These are phyloP conservation scores for Troilus luridus DNA, from an alignment of 2,888 invertebrate genomes.

Conservation along the genomic window DNA sequence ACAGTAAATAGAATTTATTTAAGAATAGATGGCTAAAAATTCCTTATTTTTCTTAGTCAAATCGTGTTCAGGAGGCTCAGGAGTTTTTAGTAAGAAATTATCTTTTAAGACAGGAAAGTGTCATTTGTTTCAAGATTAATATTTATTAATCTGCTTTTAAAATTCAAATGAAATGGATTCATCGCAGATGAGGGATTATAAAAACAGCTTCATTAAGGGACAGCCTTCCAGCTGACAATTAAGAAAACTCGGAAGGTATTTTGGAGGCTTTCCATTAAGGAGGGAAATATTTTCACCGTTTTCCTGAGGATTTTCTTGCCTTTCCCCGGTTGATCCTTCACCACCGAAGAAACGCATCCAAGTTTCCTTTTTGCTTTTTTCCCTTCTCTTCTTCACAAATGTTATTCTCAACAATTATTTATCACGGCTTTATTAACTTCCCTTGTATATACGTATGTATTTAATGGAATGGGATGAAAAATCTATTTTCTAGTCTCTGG, in stretches of 20 bases:
- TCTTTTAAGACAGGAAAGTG: background rate
- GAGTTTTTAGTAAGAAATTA: too few relatives aligned
- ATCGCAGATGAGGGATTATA: background rate
- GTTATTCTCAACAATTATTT: background rate
- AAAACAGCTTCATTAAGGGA: background rate
- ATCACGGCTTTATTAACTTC: too few relatives aligned
- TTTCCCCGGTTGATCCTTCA: background rate
- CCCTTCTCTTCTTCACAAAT: background rate
- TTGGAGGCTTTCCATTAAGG: background rate
- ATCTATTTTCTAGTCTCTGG: too few relatives aligned
- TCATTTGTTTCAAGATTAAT: background rate
- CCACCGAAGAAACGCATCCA: background rate
- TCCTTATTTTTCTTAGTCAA: too few relatives aligned
- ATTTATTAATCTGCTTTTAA: background rate
- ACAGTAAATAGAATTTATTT: too few relatives aligned
- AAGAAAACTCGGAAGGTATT: conserved; percentile 25
- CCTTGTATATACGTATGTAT: too few relatives aligned
- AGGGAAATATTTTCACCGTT: background rate
- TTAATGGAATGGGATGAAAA: too few relatives aligned
- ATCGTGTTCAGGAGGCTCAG: too few relatives aligned
- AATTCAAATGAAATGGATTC: conserved; percentile 17
- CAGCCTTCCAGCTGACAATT: conserved; percentile 4
- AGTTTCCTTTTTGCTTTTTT: background rate
- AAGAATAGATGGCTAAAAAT: too few relatives aligned
- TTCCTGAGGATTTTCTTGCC: background rate